Base-by-base conservation (phyloP, 2,888 invertebrate genomes). In the Yponomeuta evonymella region DNA sequence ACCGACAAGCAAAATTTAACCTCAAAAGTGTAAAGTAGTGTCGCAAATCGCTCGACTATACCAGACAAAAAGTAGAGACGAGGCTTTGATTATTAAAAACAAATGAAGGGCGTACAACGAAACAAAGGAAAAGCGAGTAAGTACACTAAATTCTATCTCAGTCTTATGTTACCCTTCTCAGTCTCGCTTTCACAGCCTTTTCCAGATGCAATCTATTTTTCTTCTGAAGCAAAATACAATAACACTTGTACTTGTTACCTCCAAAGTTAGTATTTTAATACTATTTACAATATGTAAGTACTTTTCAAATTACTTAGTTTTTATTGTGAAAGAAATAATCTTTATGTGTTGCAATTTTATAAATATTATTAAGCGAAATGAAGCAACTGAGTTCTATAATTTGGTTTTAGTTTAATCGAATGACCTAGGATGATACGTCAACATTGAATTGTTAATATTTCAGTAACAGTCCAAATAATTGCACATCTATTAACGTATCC, bases 201-300 rank as follows among this genome's bases (percentile, higher is more conserved):
- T 90, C 91, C 91, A 90, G 91, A 74, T 91, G 90, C 88, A 91
- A 90, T 91, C 91, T 92, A 91, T 91, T 92, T 91, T 92, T 92
- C 81, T 92, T 92, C 92, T 92, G 92, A 88, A 90, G 91, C 89
- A 90, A 91, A 90, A 90, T 90, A 85, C 90, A 88, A 70, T 64
- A 48, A 63, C 15, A 87, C 48, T 76, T 83, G 81, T 81, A 82
- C 75, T 71, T 73, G 72, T 71, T 72, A 15, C 43, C 43, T 10
- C 29, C n/a, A 64, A 23, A 64, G 64, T 64, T 64, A 64, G 64
- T 64, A 64, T 23, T 23, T 64, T 10, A 64, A 64, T 43, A 9
- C 51, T 67, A 67, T 67, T 67, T 67, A 62, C 51, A 69, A 11
- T 33, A 29, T 58, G 15, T 58, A 58, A 58, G 51, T 58, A 15